A percentile compares a stretch with the other conserved stretches of the same genome.
Conservation (phyloP, 2,797 vertebrate genomes). For the Enoplosus armatus region DNA sequence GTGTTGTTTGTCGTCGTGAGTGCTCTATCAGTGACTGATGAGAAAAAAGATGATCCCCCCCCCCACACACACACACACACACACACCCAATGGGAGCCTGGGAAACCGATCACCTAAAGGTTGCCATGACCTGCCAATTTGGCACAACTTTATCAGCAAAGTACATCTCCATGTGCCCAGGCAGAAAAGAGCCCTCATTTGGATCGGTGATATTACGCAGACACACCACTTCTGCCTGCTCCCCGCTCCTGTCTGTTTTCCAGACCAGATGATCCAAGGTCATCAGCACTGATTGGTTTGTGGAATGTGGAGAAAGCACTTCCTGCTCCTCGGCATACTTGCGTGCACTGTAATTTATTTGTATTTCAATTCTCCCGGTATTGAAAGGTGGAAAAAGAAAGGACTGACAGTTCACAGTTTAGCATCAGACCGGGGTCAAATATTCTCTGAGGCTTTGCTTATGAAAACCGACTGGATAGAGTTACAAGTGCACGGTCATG, state of each 20-base stretch:
- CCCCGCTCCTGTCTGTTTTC: slow-evolving; percentile 34
- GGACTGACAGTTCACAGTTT: slow-evolving; percentile 14
- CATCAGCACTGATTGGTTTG: slow-evolving; percentile 50
- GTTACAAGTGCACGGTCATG: background rate
- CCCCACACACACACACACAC: background rate
- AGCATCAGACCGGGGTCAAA: slow-evolving; percentile 19
- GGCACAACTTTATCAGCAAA: slow-evolving; percentile 58
- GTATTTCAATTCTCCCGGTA: slow-evolving; percentile 40
- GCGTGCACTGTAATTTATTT: slow-evolving; percentile 56
- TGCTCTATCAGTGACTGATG: slow-evolving; percentile 52
- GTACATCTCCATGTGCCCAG: slow-evolving; percentile 38
- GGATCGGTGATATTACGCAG: slow-evolving; percentile 41
- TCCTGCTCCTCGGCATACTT: slow-evolving; percentile 60
- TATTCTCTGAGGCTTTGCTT: slow-evolving; percentile 14
- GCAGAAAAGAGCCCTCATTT: slow-evolving; percentile 8
- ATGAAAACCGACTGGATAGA: slow-evolving; percentile 12
- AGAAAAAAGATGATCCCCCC: slow-evolving; percentile 59
- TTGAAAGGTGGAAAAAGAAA: slow-evolving; percentile 48
- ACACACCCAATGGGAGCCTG: slow-evolving; percentile 46
- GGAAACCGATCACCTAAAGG: slow-evolving; percentile 65
- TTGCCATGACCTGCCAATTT: slow-evolving; percentile 62
- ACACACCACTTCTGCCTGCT: slow-evolving; percentile 22
- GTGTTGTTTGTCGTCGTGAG: slow-evolving; percentile 56
- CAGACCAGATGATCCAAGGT: slow-evolving; percentile 53
- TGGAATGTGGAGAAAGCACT: slow-evolving; percentile 59